A percentile compares a stretch with the other conserved stretches of the same genome.
phyloP scores from a whole-genome alignment of 2,113 vertebrate genomes.

The Lipotes vexillifer region DNA sequence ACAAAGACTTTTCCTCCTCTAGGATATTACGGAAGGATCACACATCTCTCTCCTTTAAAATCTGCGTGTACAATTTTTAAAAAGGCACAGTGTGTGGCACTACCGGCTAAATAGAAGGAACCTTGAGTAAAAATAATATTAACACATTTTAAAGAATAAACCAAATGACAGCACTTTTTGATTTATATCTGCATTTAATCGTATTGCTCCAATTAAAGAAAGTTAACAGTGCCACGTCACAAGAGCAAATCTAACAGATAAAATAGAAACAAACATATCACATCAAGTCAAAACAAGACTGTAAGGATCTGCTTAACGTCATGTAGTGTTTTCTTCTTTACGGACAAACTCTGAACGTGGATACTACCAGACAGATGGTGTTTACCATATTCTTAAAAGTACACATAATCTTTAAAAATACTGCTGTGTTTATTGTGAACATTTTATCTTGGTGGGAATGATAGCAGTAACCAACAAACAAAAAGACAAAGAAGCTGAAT shows the following conservation, averaged over 20 bases:
- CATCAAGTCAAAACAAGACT: background rate
- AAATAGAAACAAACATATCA: conserved; percentile 1
- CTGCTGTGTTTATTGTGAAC: background rate
- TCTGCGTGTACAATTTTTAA: background rate
- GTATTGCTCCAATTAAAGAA: background rate
- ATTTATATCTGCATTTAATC: background rate
- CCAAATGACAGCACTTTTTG: background rate
- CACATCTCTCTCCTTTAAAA: background rate
- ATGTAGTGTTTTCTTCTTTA: background rate
- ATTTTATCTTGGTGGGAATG: conserved; percentile 17
- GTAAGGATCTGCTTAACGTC: background rate
- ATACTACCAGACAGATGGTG: background rate
- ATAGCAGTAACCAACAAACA: background rate
- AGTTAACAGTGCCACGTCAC: background rate
- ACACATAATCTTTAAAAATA: background rate
- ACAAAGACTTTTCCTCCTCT: background rate
- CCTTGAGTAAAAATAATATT: background rate
- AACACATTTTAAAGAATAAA: background rate
- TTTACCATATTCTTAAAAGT: background rate
- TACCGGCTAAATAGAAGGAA: background rate
- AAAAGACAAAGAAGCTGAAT: background rate
- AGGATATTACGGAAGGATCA: background rate
- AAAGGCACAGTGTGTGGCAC: background rate
- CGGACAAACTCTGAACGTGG: conserved; percentile 3
- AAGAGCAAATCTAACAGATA: background rate